Percentiles rank a stretch among this genome's conserved stretches.
Evolutionary conservation across 2,113 vertebrate species (phyloP).

Genomic region (Pluvianellus socialis): DNA sequence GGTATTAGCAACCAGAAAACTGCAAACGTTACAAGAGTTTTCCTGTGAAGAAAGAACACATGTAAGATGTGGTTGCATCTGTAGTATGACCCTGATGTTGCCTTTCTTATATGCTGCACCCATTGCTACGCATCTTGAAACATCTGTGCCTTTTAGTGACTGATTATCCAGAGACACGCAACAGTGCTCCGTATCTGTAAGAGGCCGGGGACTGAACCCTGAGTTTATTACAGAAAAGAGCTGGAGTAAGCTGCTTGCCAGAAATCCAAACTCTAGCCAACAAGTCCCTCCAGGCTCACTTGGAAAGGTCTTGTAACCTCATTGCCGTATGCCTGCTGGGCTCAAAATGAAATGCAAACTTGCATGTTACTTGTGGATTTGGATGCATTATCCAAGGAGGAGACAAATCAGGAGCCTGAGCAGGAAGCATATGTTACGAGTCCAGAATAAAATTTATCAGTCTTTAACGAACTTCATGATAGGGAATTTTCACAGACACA

Average conservation of each 20-base stretch:
- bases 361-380: constrained; percentile 51
- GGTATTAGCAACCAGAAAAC: background rate
- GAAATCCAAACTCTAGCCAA: constrained; percentile 60
- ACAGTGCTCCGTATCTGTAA: background rate
- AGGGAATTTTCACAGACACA: background rate
- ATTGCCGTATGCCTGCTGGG: constrained; percentile 62
- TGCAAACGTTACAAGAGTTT: background rate
- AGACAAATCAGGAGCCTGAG: background rate
- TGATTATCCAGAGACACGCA: constrained; percentile 62
- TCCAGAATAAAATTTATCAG: background rate
- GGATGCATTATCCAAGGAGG: background rate
- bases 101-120: constrained; percentile 38
- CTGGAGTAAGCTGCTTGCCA: constrained; percentile 61
- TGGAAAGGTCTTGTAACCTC: constrained; percentile 63
- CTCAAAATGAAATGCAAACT: constrained; percentile 68
- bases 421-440: background rate
- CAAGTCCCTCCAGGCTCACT: constrained; percentile 65
- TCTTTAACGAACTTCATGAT: background rate
- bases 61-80: constrained; percentile 31
- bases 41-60: background rate
- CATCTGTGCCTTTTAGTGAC: constrained; percentile 61
- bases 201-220: constrained; percentile 59
- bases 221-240: constrained; percentile 57
- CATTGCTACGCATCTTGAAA: constrained; percentile 38
- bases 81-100: constrained; percentile 35